These are phyloP conservation scores for Drosophila ohnishii DNA, from an alignment of 1,140 invertebrate genomes.

Conservation along the genomic window DNA sequence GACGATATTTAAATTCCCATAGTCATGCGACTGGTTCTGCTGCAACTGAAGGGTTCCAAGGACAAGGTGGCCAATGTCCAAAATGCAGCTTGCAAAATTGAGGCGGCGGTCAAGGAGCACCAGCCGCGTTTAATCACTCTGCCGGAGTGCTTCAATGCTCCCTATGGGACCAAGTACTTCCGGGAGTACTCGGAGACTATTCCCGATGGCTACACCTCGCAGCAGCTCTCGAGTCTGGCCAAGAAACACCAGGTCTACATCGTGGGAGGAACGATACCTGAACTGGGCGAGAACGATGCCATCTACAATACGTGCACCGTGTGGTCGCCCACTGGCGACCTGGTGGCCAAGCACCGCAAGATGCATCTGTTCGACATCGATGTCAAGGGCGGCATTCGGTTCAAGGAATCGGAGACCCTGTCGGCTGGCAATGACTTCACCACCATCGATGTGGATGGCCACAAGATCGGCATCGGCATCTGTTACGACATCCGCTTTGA, in stretches of 20 bases:
- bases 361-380: constrained; percentile 98
- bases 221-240: constrained; percentile 89
- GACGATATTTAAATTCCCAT: neutral
- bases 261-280: constrained; percentile 95
- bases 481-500: constrained; percentile 97
- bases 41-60: constrained; percentile 90
- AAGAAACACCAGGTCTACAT: constrained; percentile 91
- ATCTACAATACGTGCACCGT: constrained; percentile 96
- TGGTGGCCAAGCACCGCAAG: constrained; percentile 90
- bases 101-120: constrained; percentile 87
- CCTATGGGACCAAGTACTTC: constrained; percentile 91
- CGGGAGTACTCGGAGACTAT: constrained; percentile 93
- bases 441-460: constrained; percentile 89
- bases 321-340: constrained; percentile 90
- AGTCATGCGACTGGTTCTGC: constrained; percentile 86
- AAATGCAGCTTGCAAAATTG: constrained; percentile 88
- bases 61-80: constrained; percentile 91
- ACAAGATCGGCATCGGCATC: constrained; percentile 95
- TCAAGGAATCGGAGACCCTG: constrained; percentile 95
- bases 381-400: constrained; percentile 95
- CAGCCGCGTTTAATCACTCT: constrained; percentile 91
- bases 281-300: constrained; percentile 86
- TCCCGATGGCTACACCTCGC: constrained; percentile 89
- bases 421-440: constrained; percentile 90
- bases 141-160: constrained; percentile 97